Evolutionary conservation across 2,797 vertebrate species (phyloP).

Genomic region (Pseudomugil gertrudae): DNA sequence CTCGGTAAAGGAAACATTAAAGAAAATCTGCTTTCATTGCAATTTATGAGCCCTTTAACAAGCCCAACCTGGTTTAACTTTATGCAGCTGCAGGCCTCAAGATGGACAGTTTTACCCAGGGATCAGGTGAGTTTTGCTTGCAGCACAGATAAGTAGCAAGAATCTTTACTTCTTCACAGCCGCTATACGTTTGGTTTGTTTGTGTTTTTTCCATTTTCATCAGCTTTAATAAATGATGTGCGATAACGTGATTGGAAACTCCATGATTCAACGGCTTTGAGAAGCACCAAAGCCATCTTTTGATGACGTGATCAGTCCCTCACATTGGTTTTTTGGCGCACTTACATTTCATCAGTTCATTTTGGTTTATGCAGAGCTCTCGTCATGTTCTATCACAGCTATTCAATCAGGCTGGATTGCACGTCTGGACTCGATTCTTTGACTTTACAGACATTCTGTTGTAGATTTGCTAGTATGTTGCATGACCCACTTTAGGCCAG

Average conservation of each 20-base stretch:
- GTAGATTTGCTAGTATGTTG: neutral
- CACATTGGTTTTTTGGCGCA: neutral
- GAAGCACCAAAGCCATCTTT: neutral
- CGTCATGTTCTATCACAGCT: neutral
- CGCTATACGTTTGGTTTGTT: neutral
- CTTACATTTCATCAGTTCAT: no score
- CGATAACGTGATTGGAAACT: neutral
- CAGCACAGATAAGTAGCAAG: no score
- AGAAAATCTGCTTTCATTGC: neutral
- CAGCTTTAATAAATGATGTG: neutral
- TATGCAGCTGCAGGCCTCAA: neutral
- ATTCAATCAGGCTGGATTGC: neutral
- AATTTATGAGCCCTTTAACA: neutral
- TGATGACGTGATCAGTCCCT: neutral
- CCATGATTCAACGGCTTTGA: neutral
- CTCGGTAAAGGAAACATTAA: neutral
- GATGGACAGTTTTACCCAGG: neutral
- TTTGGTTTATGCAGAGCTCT: neutral
- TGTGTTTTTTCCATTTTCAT: neutral
- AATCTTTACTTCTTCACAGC: neutral
- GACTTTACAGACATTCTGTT: neutral
- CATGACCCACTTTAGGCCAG: neutral
- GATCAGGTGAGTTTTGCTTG: neutral
- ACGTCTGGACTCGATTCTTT: conserved; percentile 1
- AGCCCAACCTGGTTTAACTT: neutral